phyloP scores from a whole-genome alignment of 2,113 vertebrate species.

The Polyodon spathula region DNA sequence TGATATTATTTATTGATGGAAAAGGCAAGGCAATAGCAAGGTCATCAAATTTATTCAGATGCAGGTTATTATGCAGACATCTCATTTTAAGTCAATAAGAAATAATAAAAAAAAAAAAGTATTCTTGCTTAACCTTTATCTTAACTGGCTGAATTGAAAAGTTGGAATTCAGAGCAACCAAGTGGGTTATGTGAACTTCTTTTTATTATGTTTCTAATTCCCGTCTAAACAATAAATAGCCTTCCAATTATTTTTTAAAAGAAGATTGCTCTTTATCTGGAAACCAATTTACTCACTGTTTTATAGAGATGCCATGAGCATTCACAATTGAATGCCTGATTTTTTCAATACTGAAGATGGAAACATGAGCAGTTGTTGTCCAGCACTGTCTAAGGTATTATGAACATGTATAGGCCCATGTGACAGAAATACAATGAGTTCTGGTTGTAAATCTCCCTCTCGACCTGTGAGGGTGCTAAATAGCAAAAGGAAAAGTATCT shows the following conservation, averaged over 20 bases:
- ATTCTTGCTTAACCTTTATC: slow-evolving; percentile 11
- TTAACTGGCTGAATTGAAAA: slow-evolving; percentile 8
- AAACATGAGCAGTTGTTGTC: neutral
- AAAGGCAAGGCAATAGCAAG: too few relatives aligned
- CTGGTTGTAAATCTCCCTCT: too few relatives aligned
- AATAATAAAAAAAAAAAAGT: slow-evolving; percentile 1
- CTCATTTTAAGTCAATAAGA: too few relatives aligned
- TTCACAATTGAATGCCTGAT: slow-evolving; percentile 10
- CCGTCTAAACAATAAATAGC: slow-evolving; percentile 15
- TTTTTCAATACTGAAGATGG: neutral
- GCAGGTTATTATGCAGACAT: neutral
- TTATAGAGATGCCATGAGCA: slow-evolving; percentile 14
- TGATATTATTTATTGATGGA: too few relatives aligned
- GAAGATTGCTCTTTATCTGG: slow-evolving; percentile 17
- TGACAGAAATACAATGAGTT: too few relatives aligned
- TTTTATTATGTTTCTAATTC: slow-evolving; percentile 18
- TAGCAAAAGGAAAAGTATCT: too few relatives aligned
- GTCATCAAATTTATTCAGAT: too few relatives aligned
- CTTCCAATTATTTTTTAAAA: slow-evolving; percentile 17
- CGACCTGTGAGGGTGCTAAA: too few relatives aligned
- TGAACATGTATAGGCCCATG: too few relatives aligned
- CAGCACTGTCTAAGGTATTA: too few relatives aligned
- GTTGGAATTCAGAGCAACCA: slow-evolving; percentile 2
- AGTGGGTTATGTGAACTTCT: slow-evolving; percentile 8
- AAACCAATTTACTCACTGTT: slow-evolving; percentile 15